Evolutionary conservation across 2,888 invertebrate genomes (phyloP).

Genomic region (Noctua comes): DNA sequence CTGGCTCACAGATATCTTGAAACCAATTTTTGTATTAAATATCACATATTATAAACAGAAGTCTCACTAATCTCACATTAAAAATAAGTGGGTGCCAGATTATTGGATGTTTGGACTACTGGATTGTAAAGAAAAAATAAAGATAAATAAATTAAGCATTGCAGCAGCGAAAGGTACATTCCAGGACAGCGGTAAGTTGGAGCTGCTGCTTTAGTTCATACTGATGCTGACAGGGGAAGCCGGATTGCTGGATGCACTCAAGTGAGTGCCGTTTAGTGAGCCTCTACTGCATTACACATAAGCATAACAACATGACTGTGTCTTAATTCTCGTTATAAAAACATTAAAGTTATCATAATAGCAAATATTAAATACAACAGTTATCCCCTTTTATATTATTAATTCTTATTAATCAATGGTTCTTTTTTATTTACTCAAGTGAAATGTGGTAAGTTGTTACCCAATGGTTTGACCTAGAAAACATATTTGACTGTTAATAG

Average conservation of each 20-base stretch:
- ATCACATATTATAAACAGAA: neutral
- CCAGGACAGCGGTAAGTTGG: neutral
- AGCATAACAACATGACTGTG: neutral
- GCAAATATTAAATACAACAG: neutral
- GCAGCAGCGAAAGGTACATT: neutral
- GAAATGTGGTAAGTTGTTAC: neutral
- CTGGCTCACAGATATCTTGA: constrained; percentile 93
- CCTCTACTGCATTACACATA: neutral
- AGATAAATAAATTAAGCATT: neutral
- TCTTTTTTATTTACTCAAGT: constrained; percentile 11
- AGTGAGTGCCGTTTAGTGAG: neutral
- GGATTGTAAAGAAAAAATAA: neutral
- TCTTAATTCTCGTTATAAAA: neutral
- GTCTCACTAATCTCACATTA: neutral
- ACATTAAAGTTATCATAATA: neutral
- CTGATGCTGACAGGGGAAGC: neutral
- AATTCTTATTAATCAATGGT: neutral
- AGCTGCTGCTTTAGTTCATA: neutral
- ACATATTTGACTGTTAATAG: neutral
- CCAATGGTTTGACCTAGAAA: constrained; percentile 5
- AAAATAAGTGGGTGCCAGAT: neutral
- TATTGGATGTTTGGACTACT: neutral
- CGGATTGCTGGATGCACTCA: neutral
- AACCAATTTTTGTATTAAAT: constrained; percentile 27
- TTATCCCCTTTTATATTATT: neutral